Base-by-base conservation (phyloP, 1,140 invertebrate species). In the Augochlora pura region DNA sequence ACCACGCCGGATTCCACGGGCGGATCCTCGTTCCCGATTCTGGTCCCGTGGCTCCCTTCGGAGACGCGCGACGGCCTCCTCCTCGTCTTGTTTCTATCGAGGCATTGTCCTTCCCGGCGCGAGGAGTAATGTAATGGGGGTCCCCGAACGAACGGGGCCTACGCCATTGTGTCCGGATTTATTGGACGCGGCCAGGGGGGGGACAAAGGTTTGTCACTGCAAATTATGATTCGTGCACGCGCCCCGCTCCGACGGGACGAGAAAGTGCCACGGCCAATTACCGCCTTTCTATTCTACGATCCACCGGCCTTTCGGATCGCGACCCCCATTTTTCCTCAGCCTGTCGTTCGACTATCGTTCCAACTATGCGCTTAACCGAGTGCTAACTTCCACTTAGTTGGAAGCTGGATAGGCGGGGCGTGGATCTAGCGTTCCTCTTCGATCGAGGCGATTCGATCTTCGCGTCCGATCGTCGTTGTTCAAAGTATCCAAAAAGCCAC, bases 191-290 rank as follows among this genome's bases (percentile, higher is more conserved):
- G 60, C 23, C 38, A 46, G 49, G 69, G 68, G 72, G 60, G 49
- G 69, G 68, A 78, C 76, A 78, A 78, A 78, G 76, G 76, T 78
- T 78, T 78, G 76, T 78, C 76, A 78, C 49, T 78, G 76, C 76
- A 78, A 78, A 78, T 78, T 78, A 78, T 71, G 76, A 78, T 78
- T 78, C 76, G 76, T 78, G 60, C 76, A 72, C 60, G 59, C 18
- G 39, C 18, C 16, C 54, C 25, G n/a, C 23, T 27, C 74, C 6
- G 7, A 2, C 7, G 1, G 6, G 18, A 8, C 69, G 76, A 84
- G 82, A 84, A 84, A 80, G 69, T 84, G n/a, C n/a, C 67, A 12
- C 38, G 54, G 49, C 52, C 63, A 79, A 76, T 52, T 80, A 60
- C 57, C 82, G 69, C 60, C 60, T 54, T 46, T 64, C 59, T 72